Conservation (phyloP, 2,888 invertebrate genomes). For the Fragum whitleyi region DNA sequence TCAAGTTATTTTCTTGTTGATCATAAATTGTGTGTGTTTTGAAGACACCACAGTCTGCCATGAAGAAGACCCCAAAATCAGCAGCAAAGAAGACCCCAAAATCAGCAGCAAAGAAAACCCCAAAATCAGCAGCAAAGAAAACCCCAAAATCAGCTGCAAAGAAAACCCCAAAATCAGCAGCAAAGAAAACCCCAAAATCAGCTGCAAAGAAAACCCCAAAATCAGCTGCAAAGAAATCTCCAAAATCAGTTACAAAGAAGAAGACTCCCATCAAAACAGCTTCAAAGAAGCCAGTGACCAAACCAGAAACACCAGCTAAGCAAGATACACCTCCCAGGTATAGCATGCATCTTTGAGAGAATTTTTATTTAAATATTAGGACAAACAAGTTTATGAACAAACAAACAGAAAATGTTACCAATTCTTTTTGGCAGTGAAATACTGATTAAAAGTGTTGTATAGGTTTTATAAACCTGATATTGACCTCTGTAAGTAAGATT, state of each 20-base stretch:
- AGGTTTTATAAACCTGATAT: too few relatives aligned
- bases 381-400: background rate
- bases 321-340: slow-evolving; percentile 3
- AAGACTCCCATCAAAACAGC: background rate
- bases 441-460: too few relatives aligned
- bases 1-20: too few relatives aligned
- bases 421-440: background rate
- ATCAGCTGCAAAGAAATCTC: background rate
- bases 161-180: slow-evolving; percentile 26
- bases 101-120: too few relatives aligned
- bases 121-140: too few relatives aligned
- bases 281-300: background rate
- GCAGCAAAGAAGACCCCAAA: too few relatives aligned
- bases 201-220: slow-evolving; percentile 23
- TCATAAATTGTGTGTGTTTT: too few relatives aligned
- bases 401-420: background rate
- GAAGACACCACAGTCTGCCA: too few relatives aligned
- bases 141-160: background rate
- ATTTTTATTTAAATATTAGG: background rate
- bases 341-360: background rate
- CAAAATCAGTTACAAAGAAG: slow-evolving; percentile 3
- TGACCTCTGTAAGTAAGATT: too few relatives aligned
- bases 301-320: background rate
- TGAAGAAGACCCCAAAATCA: too few relatives aligned
- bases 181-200: slow-evolving; percentile 35